Evolutionary conservation across 1,140 invertebrate genomes (phyloP).

Genomic region (Calosoma granatense): DNA sequence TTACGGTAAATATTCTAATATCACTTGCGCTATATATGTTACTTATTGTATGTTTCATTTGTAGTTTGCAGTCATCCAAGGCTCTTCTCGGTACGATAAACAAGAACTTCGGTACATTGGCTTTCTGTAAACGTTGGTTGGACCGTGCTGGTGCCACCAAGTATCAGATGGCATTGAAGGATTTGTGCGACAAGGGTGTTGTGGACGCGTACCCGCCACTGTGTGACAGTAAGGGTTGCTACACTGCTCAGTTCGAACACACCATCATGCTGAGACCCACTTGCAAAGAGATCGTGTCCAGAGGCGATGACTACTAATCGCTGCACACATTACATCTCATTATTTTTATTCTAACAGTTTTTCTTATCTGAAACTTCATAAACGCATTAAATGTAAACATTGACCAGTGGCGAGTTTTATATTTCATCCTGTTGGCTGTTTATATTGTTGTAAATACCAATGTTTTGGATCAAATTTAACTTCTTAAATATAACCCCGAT

Average conservation of each 20-base stretch:
- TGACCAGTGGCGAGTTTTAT: not conserved
- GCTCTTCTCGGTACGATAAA: conserved; percentile 90
- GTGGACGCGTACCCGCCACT: conserved; percentile 97
- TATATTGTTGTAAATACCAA: not conserved
- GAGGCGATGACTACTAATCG: conserved; percentile 79
- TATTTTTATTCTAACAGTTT: too few species aligned
- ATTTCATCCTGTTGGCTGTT: not conserved
- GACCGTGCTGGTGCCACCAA: conserved; percentile 94
- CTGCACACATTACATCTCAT: not conserved
- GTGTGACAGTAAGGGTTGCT: conserved; percentile 95
- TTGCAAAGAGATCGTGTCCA: conserved; percentile 95
- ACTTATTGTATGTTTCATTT: conserved; percentile 18
- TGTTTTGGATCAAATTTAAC: not conserved
- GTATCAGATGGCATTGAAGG: conserved; percentile 97
- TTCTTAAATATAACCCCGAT: not conserved
- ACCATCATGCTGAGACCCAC: conserved; percentile 95
- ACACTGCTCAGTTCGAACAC: conserved; percentile 99
- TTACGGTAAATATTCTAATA: conserved; percentile 54
- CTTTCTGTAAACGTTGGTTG: conserved; percentile 98
- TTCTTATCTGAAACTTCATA: too few species aligned
- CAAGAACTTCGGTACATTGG: conserved; percentile 95
- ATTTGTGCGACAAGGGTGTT: conserved; percentile 92
- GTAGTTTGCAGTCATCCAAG: conserved; percentile 82
- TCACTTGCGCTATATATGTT: conserved; percentile 10
- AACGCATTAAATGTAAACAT: too few species aligned